phyloP scores from a whole-genome alignment of 2,797 vertebrate genomes.

The Poecilia picta region DNA sequence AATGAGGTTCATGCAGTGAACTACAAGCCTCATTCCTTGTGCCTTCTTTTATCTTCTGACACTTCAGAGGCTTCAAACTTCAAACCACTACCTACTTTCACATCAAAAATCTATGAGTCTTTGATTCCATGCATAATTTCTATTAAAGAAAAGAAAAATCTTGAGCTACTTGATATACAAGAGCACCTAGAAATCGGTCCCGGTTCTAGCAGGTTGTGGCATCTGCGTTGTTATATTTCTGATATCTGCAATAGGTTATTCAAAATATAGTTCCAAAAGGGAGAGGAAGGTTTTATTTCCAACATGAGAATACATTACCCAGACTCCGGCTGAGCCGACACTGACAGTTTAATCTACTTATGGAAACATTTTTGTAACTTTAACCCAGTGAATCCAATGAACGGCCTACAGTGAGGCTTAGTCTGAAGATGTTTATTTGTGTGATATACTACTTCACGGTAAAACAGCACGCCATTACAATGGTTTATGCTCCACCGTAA shows the following conservation, averaged over 20 bases:
- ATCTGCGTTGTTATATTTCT: slow-evolving; percentile 19
- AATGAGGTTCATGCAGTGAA: slow-evolving; percentile 48
- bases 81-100: slow-evolving; percentile 16
- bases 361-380: slow-evolving; percentile 59
- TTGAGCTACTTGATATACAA: slow-evolving; percentile 21
- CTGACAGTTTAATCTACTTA: slow-evolving; percentile 62
- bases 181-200: slow-evolving; percentile 36
- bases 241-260: slow-evolving; percentile 24
- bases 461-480: slow-evolving; percentile 32
- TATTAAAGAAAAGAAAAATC: slow-evolving; percentile 35
- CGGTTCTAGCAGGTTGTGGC: slow-evolving; percentile 22
- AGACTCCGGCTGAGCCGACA: slow-evolving; percentile 24
- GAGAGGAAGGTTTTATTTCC: slow-evolving; percentile 13
- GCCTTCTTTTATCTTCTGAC: slow-evolving; percentile 43
- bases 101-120: slow-evolving; percentile 34
- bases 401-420: slow-evolving; percentile 39
- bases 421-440: slow-evolving; percentile 56
- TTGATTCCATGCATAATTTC: slow-evolving; percentile 20
- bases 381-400: slow-evolving; percentile 44
- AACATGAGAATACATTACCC: slow-evolving; percentile 6
- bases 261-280: neutral
- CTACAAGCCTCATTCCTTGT: slow-evolving; percentile 21
- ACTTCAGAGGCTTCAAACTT: slow-evolving; percentile 23
- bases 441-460: slow-evolving; percentile 44
- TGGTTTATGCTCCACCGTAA: slow-evolving; percentile 64